Conservation (phyloP, 2,888 invertebrate genomes). For the Exephanes ischioxanthus region DNA sequence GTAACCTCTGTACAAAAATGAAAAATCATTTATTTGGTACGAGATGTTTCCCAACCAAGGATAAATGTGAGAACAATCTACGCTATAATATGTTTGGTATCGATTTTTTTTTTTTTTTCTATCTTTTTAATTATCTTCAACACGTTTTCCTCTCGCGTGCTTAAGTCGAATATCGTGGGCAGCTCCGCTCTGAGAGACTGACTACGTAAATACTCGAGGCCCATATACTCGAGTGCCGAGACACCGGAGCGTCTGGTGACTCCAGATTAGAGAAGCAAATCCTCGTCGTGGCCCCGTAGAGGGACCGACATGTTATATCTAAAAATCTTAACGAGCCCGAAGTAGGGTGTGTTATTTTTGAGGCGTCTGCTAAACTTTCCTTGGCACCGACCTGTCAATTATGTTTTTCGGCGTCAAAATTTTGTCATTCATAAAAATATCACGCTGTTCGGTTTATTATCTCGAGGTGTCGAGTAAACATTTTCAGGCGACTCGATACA, state of each 20-base stretch:
- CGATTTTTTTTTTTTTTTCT: no score
- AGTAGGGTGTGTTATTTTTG: slow-evolving; percentile 7
- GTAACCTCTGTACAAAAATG: no score
- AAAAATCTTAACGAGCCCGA: background rate
- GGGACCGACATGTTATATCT: background rate
- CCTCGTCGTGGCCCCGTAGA: background rate
- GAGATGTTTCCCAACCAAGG: no score
- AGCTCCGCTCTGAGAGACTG: no score
- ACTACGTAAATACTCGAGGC: slow-evolving; percentile 40
- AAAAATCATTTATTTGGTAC: no score
- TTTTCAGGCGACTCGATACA: background rate
- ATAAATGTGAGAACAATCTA: no score
- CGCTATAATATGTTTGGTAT: no score
- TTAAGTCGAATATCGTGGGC: no score
- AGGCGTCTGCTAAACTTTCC: slow-evolving; percentile 1
- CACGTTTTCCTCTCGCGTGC: no score
- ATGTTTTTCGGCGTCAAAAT: background rate
- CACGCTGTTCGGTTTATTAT: background rate
- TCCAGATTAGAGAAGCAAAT: slow-evolving; percentile 51
- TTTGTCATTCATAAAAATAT: slow-evolving; percentile 13
- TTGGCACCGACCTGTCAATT: background rate
- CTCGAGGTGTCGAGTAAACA: background rate
- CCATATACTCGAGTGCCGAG: slow-evolving; percentile 6
- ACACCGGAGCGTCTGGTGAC: slow-evolving; percentile 48
- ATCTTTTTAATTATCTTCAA: no score